Evolutionary conservation across 2,113 vertebrate species (phyloP).

Genomic region (Leptobrachium ailaonicum): DNA sequence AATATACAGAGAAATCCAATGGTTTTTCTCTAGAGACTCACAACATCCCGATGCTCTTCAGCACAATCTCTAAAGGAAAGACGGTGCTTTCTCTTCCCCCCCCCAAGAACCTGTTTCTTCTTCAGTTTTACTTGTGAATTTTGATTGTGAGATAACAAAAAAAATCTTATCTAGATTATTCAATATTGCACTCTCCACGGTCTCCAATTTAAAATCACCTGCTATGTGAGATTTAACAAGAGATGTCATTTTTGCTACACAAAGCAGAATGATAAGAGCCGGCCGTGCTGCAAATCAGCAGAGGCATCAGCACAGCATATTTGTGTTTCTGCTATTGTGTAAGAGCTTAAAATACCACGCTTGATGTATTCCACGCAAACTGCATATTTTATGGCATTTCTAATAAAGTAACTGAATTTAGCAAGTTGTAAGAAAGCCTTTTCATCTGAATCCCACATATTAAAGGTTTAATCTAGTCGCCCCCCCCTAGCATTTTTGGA

Average conservation of each 20-base stretch:
- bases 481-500: too few relatives aligned
- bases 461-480: too few relatives aligned
- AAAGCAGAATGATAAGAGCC: constrained; percentile 47
- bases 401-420: too few relatives aligned
- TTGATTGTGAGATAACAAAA: constrained; percentile 43
- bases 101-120: constrained; percentile 50
- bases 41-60: constrained; percentile 2
- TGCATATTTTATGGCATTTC: too few relatives aligned
- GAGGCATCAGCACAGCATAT: constrained; percentile 42
- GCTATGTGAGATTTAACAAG: constrained; percentile 55
- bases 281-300: constrained; percentile 39
- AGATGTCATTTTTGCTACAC: constrained; percentile 46
- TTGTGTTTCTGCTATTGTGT: neutral
- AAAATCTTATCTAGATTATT: constrained; percentile 45
- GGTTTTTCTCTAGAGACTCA: too few relatives aligned
- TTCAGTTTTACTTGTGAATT: constrained; percentile 51
- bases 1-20: too few relatives aligned
- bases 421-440: too few relatives aligned
- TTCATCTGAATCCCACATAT: too few relatives aligned
- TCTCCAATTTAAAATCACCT: constrained; percentile 51
- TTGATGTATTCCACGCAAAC: too few relatives aligned
- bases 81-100: constrained; percentile 38
- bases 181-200: constrained; percentile 51
- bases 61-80: constrained; percentile 52
- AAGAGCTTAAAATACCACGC: too few relatives aligned